Conservation (phyloP, 2,113 vertebrate genomes). For the Proterorhinus semilunaris region DNA sequence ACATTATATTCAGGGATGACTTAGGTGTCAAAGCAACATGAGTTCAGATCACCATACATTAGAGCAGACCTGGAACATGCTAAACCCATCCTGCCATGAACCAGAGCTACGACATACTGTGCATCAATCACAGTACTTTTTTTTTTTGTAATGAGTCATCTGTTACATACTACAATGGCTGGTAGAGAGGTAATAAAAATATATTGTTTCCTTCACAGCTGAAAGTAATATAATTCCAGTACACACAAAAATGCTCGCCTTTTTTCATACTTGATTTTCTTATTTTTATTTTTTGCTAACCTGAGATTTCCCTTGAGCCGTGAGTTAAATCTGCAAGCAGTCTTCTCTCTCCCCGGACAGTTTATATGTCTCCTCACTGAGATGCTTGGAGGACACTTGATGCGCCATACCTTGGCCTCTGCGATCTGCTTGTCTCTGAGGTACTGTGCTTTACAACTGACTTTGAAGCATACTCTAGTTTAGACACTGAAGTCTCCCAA, state of each 20-base stretch:
- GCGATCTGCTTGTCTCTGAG: neutral
- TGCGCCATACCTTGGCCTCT: too few relatives aligned
- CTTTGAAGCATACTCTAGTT: neutral
- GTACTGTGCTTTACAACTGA: neutral
- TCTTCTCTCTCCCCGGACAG: neutral
- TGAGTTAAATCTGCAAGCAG: neutral
- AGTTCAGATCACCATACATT: constrained; percentile 32
- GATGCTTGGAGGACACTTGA: too few relatives aligned
- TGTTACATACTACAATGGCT: neutral
- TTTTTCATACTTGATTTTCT: too few relatives aligned
- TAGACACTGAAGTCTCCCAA: neutral
- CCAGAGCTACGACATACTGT: neutral
- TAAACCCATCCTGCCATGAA: constrained; percentile 8
- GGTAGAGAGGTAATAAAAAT: neutral
- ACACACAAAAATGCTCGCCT: too few relatives aligned
- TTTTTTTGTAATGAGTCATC: neutral
- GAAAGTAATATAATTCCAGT: too few relatives aligned
- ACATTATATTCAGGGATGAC: constrained; percentile 51
- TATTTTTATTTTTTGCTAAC: too few relatives aligned
- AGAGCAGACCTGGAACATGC: constrained; percentile 8
- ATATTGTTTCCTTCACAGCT: neutral
- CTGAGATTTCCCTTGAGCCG: too few relatives aligned
- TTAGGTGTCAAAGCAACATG: constrained; percentile 37
- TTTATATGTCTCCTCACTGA: neutral
- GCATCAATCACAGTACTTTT: neutral